Evolutionary conservation across 2,888 invertebrate genomes (phyloP), one percentile per base, ranked within the genome.

Genomic region (Peribatodes rhomboidaria): DNA sequence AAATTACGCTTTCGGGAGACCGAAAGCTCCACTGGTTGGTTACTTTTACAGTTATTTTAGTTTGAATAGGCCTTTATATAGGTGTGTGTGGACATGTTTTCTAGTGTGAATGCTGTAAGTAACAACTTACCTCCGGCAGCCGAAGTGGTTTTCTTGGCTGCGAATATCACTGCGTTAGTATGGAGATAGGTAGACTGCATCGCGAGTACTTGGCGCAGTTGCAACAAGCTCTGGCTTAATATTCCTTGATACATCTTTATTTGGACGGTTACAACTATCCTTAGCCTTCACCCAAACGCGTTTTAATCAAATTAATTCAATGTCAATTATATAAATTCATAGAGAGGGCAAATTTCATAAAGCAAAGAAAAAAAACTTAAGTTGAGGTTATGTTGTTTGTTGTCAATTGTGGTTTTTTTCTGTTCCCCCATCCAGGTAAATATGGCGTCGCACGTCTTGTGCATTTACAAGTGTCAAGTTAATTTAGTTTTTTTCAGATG

Each of bases 61-160:
- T n/a, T n/a, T n/a, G n/a, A n/a, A n/a, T n/a, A n/a, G n/a, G n/a
- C 8, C 1, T 8, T 35, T 35, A 8, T 11, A 35, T 35, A 11
- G 35, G 1, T 1, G 11, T 35, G 11, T 35, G 8, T 11, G 9
- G 13, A 37, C 37, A 37, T 13, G 37, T 13, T 37, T 14, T 37
- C 6, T 37, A 37, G 6, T 27, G 27, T 18, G 11, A 37, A 31
- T 22, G 53, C 16, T 61, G 27, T 7, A n/a, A 6, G 33, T 35
- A n/a, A 16, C 2, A 6, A 33, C 31, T 33, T 73, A 90, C 92
- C 92, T 81, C 92, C 92, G 41, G 92, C 92, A 6, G 91, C 91
- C 0, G 88, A 80, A n/a, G 92, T 88, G 0, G 91, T 92, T 71
- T 91, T 92, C 77, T 90, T 92, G 16, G 86, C 88, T 3, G 92